phyloP scores from a whole-genome alignment of 2,888 invertebrate species.

The Heteropelma amictum region DNA sequence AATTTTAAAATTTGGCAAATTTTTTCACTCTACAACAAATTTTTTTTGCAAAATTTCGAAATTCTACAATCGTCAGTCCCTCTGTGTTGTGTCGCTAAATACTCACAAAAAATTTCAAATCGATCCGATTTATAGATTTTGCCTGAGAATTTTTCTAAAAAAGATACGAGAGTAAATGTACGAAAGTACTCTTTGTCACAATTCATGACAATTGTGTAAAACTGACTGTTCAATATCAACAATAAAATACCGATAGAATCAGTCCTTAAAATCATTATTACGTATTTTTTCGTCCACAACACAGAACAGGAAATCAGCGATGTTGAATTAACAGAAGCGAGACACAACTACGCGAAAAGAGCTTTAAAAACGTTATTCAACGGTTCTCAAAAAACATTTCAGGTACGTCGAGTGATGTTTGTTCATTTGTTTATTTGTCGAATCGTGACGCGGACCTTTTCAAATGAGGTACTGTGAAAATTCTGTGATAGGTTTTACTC shows the following conservation, averaged over 20 bases:
- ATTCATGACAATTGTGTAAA: neutral
- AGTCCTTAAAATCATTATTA: neutral
- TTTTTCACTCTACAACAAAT: no score
- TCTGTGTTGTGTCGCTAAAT: no score
- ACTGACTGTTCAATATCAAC: no score
- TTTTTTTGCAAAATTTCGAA: no score
- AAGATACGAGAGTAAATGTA: no score
- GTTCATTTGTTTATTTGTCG: neutral
- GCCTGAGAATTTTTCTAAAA: no score
- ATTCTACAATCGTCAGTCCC: no score
- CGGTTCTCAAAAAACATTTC: constrained; percentile 76
- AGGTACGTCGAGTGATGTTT: constrained; percentile 61
- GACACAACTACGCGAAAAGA: constrained; percentile 74
- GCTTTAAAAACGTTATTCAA: constrained; percentile 75
- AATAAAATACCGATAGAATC: neutral
- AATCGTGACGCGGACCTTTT: neutral
- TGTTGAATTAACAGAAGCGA: constrained; percentile 69
- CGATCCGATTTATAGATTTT: no score
- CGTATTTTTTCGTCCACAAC: neutral
- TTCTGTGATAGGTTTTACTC: constrained; percentile 68
- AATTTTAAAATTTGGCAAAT: no score
- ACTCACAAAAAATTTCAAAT: no score
- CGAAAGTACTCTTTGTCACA: neutral
- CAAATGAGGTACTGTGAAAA: neutral
- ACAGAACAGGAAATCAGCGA: constrained; percentile 74